phyloP scores from a whole-genome alignment of 1,140 invertebrate genomes.

The Caenorhabditis brenneri region DNA sequence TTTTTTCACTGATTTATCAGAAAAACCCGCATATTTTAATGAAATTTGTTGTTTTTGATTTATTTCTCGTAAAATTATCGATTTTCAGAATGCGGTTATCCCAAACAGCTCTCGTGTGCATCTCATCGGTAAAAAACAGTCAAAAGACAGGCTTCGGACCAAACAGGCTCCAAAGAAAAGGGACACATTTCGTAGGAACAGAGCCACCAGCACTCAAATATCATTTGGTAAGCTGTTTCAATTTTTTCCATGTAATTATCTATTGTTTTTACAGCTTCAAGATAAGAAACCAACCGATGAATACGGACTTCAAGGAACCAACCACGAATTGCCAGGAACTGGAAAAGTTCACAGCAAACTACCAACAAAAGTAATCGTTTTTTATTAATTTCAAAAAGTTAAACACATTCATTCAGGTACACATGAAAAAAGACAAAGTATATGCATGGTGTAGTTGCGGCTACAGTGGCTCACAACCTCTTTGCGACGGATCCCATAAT shows the following conservation, averaged over 20 bases:
- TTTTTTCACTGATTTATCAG: neutral
- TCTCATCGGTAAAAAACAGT: slow-evolving; percentile 1
- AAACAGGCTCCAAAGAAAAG: slow-evolving; percentile 64
- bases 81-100: slow-evolving; percentile 8
- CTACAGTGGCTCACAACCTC: slow-evolving; percentile 82
- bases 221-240: slow-evolving; percentile 61
- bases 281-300: slow-evolving; percentile 67
- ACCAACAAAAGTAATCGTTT: slow-evolving; percentile 62
- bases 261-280: slow-evolving; percentile 55
- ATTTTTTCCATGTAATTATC: neutral
- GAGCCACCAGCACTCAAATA: slow-evolving; percentile 68
- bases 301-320: slow-evolving; percentile 69
- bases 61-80: neutral
- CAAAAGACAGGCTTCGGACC: slow-evolving; percentile 68
- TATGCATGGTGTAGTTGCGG: slow-evolving; percentile 95
- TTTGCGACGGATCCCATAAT: slow-evolving; percentile 92
- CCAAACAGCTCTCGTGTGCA: neutral
- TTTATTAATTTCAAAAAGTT: too few relatives aligned
- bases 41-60: neutral
- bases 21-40: too few relatives aligned
- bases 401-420: slow-evolving; percentile 21
- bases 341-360: slow-evolving; percentile 67
- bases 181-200: slow-evolving; percentile 69
- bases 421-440: slow-evolving; percentile 78
- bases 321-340: slow-evolving; percentile 64